Base-by-base conservation (phyloP, 2,888 invertebrate species). In the Drosophila suboccidentalis region DNA sequence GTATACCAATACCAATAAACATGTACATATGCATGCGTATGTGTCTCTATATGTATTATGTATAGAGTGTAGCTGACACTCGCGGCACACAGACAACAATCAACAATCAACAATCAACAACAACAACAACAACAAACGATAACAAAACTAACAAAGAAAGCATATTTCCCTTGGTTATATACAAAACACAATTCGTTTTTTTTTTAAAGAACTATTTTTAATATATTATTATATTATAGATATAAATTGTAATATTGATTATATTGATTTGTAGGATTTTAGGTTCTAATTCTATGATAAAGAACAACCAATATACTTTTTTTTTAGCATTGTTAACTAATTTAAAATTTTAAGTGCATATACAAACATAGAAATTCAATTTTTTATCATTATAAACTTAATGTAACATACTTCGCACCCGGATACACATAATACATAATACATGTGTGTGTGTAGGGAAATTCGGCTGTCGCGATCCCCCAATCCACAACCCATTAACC, bases 271-370 rank as follows among this genome's bases (percentile, higher is more conserved):
- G 34, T 70, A 76, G 55, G 46, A 47, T 34, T 22, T 77, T 64
- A 78, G 60, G 41, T 73, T 73, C 46, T 62, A 62, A 62, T 67
- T 59, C 17, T 64, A 64, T 32, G 38, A 61, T 73, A 50, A 17
- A 60, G 22, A 60, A 38, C 11, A 60, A 60, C 57, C 43, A 41
- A 47, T 38, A 54, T 17, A 60, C 69, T 73, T 78, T 75, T 76
- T 60, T 60, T 41, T 60, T 78, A 81, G 57, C 69, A 49, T 79
- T 87, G 88, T 83, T 87, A 88, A 82, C 74, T 83, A 87, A 85
- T 83, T 80, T 86, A 88, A 78, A 70, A 47, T 44, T 43, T 66
- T 53, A 65, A 54, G 71, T 46, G 44, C 65, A 55, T 44, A 57
- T 39, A 47, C 34, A 59, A 36, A 63, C 32, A 38, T 19, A 70